phyloP scores from a whole-genome alignment of 2,888 invertebrate species.

The Spilosoma lubricipeda region DNA sequence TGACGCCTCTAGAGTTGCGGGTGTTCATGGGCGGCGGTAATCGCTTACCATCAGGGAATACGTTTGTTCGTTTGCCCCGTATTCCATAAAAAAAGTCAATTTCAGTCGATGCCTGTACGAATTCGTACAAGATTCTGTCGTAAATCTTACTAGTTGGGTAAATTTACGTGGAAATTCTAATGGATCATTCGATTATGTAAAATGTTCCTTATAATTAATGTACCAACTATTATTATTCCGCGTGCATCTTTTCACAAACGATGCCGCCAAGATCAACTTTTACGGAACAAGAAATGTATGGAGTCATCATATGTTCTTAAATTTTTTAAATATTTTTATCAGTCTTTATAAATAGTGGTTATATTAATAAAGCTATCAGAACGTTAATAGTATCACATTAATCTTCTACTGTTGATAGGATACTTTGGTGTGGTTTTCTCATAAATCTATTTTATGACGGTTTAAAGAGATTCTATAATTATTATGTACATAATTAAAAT shows the following conservation, averaged over 20 bases:
- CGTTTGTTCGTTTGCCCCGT: too few species aligned
- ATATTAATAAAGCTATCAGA: constrained; percentile 26
- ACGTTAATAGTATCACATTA: constrained; percentile 38
- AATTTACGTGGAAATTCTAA: constrained; percentile 38
- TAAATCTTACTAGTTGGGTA: constrained; percentile 7
- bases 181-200: constrained; percentile 62
- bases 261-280: constrained; percentile 72
- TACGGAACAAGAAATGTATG: constrained; percentile 51
- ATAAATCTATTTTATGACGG: constrained; percentile 39
- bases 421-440: constrained; percentile 35
- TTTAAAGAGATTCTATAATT: constrained; percentile 26
- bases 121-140: background rate
- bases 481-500: constrained; percentile 26
- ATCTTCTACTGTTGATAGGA: constrained; percentile 39
- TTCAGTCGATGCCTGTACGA: too few species aligned
- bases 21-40: too few species aligned
- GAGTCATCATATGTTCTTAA: constrained; percentile 39
- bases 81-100: too few species aligned
- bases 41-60: too few species aligned
- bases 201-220: constrained; percentile 62
- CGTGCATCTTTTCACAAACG: constrained; percentile 75
- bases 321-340: background rate
- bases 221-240: constrained; percentile 74
- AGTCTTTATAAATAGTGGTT: constrained; percentile 11
- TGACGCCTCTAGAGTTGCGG: too few species aligned